Percentiles rank a stretch among this genome's conserved stretches.
phyloP scores from a whole-genome alignment of 2,888 invertebrate genomes.

The Zaprionus bogoriensis region DNA sequence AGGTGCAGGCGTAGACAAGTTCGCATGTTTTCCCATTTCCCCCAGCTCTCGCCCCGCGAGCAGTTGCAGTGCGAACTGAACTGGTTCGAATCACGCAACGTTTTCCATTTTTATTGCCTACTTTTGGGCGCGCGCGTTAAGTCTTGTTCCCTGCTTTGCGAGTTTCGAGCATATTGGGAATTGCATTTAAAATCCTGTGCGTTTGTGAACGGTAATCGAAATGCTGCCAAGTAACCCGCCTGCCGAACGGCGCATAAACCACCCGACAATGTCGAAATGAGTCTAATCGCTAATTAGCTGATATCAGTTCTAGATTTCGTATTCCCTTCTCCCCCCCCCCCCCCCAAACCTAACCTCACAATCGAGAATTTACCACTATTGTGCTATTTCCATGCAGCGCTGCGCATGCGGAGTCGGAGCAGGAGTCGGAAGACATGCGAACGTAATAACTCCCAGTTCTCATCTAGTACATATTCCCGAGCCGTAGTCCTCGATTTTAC shows the following conservation, averaged over 20 bases:
- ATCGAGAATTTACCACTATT: too few relatives aligned
- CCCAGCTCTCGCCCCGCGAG: too few relatives aligned
- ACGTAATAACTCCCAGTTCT: slow-evolving; percentile 31
- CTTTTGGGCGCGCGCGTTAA: slow-evolving; percentile 28
- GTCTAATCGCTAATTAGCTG: neutral
- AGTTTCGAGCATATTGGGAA: too few relatives aligned
- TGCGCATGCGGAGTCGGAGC: neutral
- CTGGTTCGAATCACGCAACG: neutral
- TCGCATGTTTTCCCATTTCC: slow-evolving; percentile 18
- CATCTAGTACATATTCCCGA: slow-evolving; percentile 24
- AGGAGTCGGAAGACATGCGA: slow-evolving; percentile 23
- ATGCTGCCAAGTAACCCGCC: slow-evolving; percentile 54
- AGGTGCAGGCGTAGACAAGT: slow-evolving; percentile 1
- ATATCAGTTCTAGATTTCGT: neutral
- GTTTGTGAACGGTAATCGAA: slow-evolving; percentile 11
- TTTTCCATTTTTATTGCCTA: slow-evolving; percentile 21
- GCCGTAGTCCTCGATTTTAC: slow-evolving; percentile 34
- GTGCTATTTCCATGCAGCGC: too few relatives aligned
- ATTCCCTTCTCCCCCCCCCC: too few relatives aligned
- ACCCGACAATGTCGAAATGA: slow-evolving; percentile 35
- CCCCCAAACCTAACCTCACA: neutral
- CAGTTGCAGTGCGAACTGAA: neutral
- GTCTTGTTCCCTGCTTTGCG: neutral
- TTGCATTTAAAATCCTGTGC: slow-evolving; percentile 37
- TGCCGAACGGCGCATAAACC: slow-evolving; percentile 41